Percentiles rank a stretch among this genome's conserved stretches.
phyloP scores from a whole-genome alignment of 37 sponge, comb jelly and placozoan genomes.

The Diacarnus erythraeanus region DNA sequence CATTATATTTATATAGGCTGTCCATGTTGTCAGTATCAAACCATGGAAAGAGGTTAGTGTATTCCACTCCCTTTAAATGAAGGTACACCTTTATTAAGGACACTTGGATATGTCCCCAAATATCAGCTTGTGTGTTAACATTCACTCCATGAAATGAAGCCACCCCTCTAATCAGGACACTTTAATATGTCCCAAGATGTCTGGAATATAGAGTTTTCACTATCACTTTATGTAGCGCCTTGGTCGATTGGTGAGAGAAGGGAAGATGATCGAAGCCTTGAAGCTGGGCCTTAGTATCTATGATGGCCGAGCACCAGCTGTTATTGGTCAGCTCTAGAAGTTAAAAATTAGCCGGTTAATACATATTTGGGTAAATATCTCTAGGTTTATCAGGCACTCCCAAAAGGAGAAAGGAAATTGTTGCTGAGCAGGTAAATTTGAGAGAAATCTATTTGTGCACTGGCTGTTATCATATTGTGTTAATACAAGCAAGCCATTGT shows the following conservation, averaged over 20 bases:
- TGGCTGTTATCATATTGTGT: background rate
- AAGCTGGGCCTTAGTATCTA: constrained; percentile 63
- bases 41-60: constrained; percentile 79
- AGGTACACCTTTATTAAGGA: background rate
- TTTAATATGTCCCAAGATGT: too few species aligned
- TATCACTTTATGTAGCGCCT: constrained; percentile 49
- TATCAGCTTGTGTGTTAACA: background rate
- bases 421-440: constrained; percentile 54
- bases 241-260: constrained; percentile 53
- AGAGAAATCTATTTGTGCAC: background rate
- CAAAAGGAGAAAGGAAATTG: constrained; percentile 48
- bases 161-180: too few species aligned
- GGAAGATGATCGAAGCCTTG: constrained; percentile 57
- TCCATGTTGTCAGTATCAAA: constrained; percentile 67
- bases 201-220: too few species aligned
- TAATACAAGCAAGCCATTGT: background rate
- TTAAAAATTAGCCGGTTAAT: background rate
- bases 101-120: too few species aligned
- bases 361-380: background rate
- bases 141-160: too few species aligned
- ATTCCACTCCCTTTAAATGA: background rate
- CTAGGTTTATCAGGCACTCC: constrained; percentile 51
- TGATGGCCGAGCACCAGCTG: constrained; percentile 65
- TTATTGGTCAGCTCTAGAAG: constrained; percentile 39
- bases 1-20: constrained; percentile 13